A percentile compares a stretch with the other conserved stretches of the same genome.
Conservation (phyloP, 2,113 vertebrate species). For the Herpetotheres cachinnans region DNA sequence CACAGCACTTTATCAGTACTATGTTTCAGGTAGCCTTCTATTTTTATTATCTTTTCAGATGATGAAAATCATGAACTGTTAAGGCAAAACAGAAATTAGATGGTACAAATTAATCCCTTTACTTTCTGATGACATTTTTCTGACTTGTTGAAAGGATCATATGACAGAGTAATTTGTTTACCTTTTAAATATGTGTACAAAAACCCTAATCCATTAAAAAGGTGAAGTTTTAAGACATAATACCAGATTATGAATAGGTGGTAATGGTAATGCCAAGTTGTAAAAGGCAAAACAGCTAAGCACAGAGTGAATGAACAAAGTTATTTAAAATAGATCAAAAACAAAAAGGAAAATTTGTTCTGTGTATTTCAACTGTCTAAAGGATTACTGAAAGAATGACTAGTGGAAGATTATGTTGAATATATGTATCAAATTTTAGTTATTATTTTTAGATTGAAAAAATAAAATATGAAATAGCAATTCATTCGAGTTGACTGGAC, state of each 20-base stretch:
- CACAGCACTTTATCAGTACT: neutral
- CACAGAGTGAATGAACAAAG: neutral
- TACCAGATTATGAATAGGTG: neutral
- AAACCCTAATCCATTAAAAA: neutral
- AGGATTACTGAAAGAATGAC: neutral
- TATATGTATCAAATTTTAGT: neutral
- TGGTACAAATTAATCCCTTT: neutral
- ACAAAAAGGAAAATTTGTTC: neutral
- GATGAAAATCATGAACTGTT: neutral
- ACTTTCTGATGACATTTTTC: neutral
- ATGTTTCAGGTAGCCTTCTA: neutral
- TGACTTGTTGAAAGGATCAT: neutral
- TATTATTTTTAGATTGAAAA: neutral
- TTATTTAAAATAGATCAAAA: neutral
- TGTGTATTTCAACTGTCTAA: neutral
- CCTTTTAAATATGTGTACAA: neutral
- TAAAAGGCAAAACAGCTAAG: neutral
- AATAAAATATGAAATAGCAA: neutral
- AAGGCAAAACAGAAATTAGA: neutral
- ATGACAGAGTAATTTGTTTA: neutral
- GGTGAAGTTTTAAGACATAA: neutral
- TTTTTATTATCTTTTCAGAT: neutral
- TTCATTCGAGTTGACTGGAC: neutral
- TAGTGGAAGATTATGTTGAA: neutral
- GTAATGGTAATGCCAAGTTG: neutral